A percentile compares a stretch with the other conserved stretches of the same genome.
These are phyloP conservation scores for Diachasma alloeum DNA, from an alignment of 1,140 invertebrate species.

Conservation along the genomic window DNA sequence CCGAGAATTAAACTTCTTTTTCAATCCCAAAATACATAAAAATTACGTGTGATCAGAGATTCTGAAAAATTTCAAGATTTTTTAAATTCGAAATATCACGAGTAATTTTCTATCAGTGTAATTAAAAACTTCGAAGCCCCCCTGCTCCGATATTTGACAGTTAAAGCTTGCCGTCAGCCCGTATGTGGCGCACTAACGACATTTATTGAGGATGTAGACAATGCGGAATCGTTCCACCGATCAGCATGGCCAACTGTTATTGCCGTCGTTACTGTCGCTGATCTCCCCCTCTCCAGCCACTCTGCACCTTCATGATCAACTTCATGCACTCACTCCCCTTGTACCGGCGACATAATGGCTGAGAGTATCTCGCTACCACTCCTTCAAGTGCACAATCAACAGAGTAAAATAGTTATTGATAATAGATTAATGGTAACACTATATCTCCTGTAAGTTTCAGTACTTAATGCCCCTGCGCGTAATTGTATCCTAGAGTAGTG, in stretches of 20 bases:
- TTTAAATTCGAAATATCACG: too few species aligned
- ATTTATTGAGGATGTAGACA: constrained; percentile 45
- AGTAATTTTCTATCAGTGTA: too few species aligned
- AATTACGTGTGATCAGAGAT: too few species aligned
- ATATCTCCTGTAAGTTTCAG: background rate
- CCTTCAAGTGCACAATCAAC: background rate
- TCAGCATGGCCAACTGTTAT: constrained; percentile 38
- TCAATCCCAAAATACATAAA: too few species aligned
- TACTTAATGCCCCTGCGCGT: background rate
- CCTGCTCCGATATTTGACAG: too few species aligned
- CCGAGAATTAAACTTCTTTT: too few species aligned
- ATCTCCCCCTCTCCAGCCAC: background rate
- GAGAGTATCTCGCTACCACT: background rate
- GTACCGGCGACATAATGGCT: background rate
- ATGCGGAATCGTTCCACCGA: constrained; percentile 39
- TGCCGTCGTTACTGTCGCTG: constrained; percentile 34
- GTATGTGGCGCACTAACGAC: constrained; percentile 13
- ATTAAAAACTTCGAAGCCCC: too few species aligned
- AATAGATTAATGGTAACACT: constrained; percentile 5
- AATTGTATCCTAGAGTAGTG: background rate
- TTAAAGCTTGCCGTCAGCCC: background rate
- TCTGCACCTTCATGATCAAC: background rate
- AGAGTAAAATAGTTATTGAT: background rate
- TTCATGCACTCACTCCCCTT: constrained; percentile 22
- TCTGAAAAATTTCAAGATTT: too few species aligned